Base-by-base conservation (phyloP, 2,888 invertebrate species). In the Spilarctia lutea region DNA sequence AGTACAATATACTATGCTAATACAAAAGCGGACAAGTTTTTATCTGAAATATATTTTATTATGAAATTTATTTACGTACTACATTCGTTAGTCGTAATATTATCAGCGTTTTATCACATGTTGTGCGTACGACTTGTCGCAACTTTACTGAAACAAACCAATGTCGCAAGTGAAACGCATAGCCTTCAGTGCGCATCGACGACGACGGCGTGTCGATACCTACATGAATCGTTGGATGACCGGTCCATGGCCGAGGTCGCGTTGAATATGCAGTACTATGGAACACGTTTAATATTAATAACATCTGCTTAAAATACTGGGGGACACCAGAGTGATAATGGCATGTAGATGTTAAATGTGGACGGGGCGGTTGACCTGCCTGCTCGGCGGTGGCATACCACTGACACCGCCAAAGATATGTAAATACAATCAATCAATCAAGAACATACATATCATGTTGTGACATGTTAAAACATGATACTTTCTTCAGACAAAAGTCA, bases 191-290 rank as follows among this genome's bases (percentile, higher is more conserved):
- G 70, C 65, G 45, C 71, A 65, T 48, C 68, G 74, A 56, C 71
- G 48, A 56, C 70, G 56, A 56, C 60, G 74, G 30, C 67, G 78
- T 45, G 71, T 81, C 76, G 69, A 68, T 78, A 78, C 76, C 75
- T 76, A 82, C 74, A 68, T 79, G 78, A 81, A 77, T 81, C 86
- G 87, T 84, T 87, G 89, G 88, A 88, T 92, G 93, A 91, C 93
- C 94, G 93, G 91, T 92, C 93, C 91, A 91, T 90, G 92, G 89
- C 92, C 94, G 94, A 89, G 89, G 91, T 89, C 89, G 86, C 90
- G 85, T 89, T 94, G 91, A 94, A 93, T 94, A 94, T 94, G 90
- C 92, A 94, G 90, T 87, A 87, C 79, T 84, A 86, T 75, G 82
- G 73, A 77, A 74, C 84, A 79, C 83, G 87, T 92, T 92, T 88